Evolutionary conservation across 2,888 invertebrate genomes (phyloP).

Genomic region (Neoitamus cyanurus): DNA sequence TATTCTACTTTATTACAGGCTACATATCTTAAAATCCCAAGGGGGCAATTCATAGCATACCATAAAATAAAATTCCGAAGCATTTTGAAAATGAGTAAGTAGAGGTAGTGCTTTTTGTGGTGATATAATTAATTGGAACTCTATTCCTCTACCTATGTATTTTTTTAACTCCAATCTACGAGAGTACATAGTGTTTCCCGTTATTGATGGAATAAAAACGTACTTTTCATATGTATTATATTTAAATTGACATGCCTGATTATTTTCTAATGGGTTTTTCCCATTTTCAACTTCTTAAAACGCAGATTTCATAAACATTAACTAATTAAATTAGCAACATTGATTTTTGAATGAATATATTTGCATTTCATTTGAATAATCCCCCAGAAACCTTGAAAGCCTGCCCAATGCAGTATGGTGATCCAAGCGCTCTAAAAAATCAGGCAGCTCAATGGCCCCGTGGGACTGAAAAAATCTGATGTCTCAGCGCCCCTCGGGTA

Average conservation of each 20-base stretch:
- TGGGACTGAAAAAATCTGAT: not conserved
- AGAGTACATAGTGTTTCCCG: no score
- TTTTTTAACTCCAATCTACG: no score
- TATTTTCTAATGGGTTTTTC: not conserved
- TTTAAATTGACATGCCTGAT: not conserved
- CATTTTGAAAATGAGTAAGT: no score
- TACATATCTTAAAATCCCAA: no score
- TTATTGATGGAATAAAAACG: no score
- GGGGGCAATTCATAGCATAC: no score
- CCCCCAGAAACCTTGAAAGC: not conserved
- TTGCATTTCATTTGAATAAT: slow-evolving; percentile 39
- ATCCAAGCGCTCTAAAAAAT: slow-evolving; percentile 2
- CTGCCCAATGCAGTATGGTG: not conserved
- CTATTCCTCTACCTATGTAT: no score
- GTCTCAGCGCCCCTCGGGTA: not conserved
- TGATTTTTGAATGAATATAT: slow-evolving; percentile 31
- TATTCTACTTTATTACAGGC: no score
- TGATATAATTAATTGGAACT: no score
- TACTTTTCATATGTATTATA: no score
- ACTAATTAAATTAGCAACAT: slow-evolving; percentile 1
- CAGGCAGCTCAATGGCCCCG: not conserved
- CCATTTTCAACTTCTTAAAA: not conserved
- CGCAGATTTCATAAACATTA: not conserved
- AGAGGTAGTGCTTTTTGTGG: no score
- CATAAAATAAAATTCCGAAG: no score